Conservation (phyloP, 2,888 invertebrate genomes). For the Nephrotoma flavescens region DNA sequence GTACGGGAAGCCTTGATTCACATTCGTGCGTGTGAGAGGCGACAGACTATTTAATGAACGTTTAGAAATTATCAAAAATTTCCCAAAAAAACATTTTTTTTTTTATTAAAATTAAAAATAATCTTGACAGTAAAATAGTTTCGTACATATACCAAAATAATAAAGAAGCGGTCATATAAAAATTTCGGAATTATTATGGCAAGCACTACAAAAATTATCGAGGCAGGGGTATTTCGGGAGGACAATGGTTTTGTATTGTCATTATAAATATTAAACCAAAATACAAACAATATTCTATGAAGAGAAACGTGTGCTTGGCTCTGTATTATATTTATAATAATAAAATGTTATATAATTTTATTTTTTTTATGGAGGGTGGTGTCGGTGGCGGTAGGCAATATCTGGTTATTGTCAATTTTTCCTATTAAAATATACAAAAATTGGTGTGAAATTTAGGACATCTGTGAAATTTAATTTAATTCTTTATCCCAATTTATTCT, state of each 20-base stretch:
- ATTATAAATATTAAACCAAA: background rate
- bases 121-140: background rate
- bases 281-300: background rate
- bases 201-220: background rate
- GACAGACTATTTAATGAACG: background rate
- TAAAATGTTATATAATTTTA: background rate
- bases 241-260: background rate
- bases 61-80: background rate
- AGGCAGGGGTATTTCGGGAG: background rate
- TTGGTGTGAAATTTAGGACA: background rate
- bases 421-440: background rate
- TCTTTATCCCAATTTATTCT: background rate
- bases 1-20: background rate
- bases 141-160: background rate
- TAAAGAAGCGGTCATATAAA: background rate
- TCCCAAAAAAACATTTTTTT: background rate
- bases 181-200: background rate
- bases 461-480: background rate
- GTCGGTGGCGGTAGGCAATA: background rate
- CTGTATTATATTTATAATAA: background rate
- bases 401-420: background rate
- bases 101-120: background rate
- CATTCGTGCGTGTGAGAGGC: background rate
- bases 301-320: background rate
- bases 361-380: background rate